A percentile compares a stretch with the other conserved stretches of the same genome.
These are phyloP conservation scores for Aeoliscus strigatus DNA, from an alignment of 2,797 vertebrate genomes.

Conservation along the genomic window DNA sequence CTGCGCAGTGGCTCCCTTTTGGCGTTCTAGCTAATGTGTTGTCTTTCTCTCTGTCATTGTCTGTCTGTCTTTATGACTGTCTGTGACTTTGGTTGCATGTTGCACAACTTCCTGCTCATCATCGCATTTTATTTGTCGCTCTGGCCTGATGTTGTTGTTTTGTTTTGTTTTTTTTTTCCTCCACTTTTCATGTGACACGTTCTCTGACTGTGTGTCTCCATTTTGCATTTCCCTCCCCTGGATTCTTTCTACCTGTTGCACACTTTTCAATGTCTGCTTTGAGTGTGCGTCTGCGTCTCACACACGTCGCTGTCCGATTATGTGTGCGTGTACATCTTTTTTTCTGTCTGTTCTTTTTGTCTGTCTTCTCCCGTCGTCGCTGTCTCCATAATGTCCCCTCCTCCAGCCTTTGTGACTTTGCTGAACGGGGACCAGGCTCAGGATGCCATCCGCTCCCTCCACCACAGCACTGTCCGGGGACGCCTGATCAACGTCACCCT, in stretches of 20 bases:
- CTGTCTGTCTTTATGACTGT: constrained; percentile 63
- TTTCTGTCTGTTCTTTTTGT: constrained; percentile 44
- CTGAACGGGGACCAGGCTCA: constrained; percentile 95
- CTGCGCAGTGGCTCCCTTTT: constrained; percentile 60
- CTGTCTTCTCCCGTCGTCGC: constrained; percentile 38
- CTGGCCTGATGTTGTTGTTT: constrained; percentile 34
- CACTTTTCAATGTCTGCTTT: constrained; percentile 53
- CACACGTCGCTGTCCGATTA: constrained; percentile 27
- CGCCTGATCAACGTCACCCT: constrained; percentile 88
- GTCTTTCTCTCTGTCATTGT: constrained; percentile 72
- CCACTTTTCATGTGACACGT: constrained; percentile 38
- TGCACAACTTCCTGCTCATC: constrained; percentile 8
- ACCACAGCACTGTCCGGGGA: constrained; percentile 86
- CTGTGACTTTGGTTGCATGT: constrained; percentile 34
- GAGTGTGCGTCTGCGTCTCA: constrained; percentile 51
- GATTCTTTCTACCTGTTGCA: constrained; percentile 30
- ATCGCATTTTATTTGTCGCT: constrained; percentile 12
- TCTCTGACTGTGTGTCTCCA: constrained; percentile 27
- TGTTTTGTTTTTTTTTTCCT: constrained; percentile 36
- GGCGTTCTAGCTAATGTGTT: constrained; percentile 73
- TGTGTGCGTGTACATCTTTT: constrained; percentile 52
- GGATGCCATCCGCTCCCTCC: constrained; percentile 87
- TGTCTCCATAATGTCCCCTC: constrained; percentile 67
- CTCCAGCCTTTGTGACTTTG: constrained; percentile 94
- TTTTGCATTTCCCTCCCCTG: constrained; percentile 8